Evolutionary conservation across 2,888 invertebrate genomes (phyloP).

Genomic region (Stenodera caucasica): DNA sequence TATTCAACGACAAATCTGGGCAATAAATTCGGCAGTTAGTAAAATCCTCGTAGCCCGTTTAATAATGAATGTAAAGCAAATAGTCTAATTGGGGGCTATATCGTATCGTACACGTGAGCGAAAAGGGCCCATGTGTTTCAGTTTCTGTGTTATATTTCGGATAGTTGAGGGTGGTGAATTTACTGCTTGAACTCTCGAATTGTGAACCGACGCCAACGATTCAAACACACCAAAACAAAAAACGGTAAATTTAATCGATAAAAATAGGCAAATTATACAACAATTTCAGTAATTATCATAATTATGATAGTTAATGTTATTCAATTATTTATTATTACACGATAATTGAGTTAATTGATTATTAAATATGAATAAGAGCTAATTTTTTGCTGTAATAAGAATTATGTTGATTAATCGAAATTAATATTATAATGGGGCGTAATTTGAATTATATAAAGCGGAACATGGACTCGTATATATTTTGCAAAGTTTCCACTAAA

Average conservation of each 20-base stretch:
- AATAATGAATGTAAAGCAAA: slow-evolving; percentile 55
- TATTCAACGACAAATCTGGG: slow-evolving; percentile 51
- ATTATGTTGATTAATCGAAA: neutral
- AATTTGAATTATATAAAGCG: too few species aligned
- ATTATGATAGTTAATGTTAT: too few species aligned
- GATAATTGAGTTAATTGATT: neutral
- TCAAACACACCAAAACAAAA: neutral
- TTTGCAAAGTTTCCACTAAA: slow-evolving; percentile 46
- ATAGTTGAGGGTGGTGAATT: slow-evolving; percentile 43
- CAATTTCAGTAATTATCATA: neutral
- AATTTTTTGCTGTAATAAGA: neutral
- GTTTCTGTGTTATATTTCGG: too few species aligned
- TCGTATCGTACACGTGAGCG: slow-evolving; percentile 50
- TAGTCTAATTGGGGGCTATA: slow-evolving; percentile 56
- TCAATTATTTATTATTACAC: neutral
- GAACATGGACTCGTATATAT: slow-evolving; percentile 35
- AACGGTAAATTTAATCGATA: neutral
- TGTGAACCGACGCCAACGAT: slow-evolving; percentile 21
- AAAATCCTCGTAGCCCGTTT: slow-evolving; percentile 52
- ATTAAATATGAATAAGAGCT: neutral
- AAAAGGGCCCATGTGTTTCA: slow-evolving; percentile 48
- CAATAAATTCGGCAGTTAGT: slow-evolving; percentile 55
- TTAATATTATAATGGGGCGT: too few species aligned
- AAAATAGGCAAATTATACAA: too few species aligned
- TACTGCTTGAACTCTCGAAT: slow-evolving; percentile 40